Percentiles rank a stretch among this genome's conserved stretches.
These are phyloP conservation scores for Elysia crispata DNA, from an alignment of 2,888 invertebrate genomes.

Conservation along the genomic window DNA sequence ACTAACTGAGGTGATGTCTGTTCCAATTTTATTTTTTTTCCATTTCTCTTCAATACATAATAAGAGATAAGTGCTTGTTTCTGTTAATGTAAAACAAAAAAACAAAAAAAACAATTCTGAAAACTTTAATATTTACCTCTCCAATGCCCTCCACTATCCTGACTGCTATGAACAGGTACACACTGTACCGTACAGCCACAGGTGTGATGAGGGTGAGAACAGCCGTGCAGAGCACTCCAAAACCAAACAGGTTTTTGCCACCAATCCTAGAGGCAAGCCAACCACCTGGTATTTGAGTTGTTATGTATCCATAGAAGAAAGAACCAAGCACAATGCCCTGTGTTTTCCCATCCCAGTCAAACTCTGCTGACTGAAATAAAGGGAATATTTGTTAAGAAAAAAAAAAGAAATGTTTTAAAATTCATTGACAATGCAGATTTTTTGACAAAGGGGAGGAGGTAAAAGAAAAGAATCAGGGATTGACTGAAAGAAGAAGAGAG, in stretches of 20 bases:
- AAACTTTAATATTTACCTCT: constrained; percentile 81
- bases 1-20: too few species aligned
- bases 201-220: constrained; percentile 90
- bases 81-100: too few species aligned
- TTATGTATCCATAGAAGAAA: constrained; percentile 76
- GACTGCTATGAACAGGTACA: constrained; percentile 84
- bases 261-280: constrained; percentile 87
- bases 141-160: constrained; percentile 89
- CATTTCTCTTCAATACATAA: too few species aligned
- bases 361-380: constrained; percentile 69
- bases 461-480: too few species aligned
- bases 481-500: too few species aligned
- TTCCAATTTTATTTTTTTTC: too few species aligned
- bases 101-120: background rate
- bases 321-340: constrained; percentile 73
- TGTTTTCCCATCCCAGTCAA: constrained; percentile 69
- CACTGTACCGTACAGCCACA: constrained; percentile 84
- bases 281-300: constrained; percentile 75
- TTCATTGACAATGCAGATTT: too few species aligned
- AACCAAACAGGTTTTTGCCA: constrained; percentile 89
- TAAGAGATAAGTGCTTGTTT: too few species aligned
- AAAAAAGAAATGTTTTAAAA: too few species aligned
- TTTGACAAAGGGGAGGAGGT: too few species aligned
- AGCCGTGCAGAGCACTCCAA: constrained; percentile 89
- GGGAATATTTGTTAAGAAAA: background rate